Conservation (phyloP, 2,113 vertebrate species). For the Agelaius tricolor region DNA sequence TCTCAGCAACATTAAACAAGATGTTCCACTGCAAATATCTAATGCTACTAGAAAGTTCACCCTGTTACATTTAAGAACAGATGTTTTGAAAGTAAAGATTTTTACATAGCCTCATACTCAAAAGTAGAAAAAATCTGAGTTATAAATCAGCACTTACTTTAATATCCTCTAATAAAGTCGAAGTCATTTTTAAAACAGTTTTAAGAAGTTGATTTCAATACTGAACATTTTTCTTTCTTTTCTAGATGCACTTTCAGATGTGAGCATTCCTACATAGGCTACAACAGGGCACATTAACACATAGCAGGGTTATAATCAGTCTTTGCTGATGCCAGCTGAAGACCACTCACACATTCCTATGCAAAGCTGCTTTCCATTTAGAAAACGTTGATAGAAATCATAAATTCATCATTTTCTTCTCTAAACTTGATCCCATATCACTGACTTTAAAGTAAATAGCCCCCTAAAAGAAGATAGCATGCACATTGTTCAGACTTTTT, state of each 20-base stretch:
- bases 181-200: not conserved
- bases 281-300: not conserved
- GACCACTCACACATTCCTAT: not conserved
- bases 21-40: not conserved
- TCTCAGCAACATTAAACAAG: not conserved
- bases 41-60: not conserved
- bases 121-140: not conserved
- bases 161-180: not conserved
- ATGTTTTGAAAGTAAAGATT: not conserved
- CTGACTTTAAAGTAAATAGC: slow-evolving; percentile 62
- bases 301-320: not conserved
- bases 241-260: not conserved
- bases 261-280: not conserved
- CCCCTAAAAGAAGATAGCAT: slow-evolving; percentile 61
- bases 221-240: not conserved
- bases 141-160: not conserved
- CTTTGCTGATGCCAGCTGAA: not conserved
- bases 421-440: slow-evolving; percentile 22
- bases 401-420: slow-evolving; percentile 28
- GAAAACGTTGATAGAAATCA: slow-evolving; percentile 7
- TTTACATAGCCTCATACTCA: not conserved
- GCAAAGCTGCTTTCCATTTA: slow-evolving; percentile 6
- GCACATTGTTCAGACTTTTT: slow-evolving; percentile 63
- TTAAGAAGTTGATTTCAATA: not conserved
- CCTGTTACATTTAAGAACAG: not conserved